phyloP scores from a whole-genome alignment of 1,140 invertebrate species.

The Drosophila seguyi region DNA sequence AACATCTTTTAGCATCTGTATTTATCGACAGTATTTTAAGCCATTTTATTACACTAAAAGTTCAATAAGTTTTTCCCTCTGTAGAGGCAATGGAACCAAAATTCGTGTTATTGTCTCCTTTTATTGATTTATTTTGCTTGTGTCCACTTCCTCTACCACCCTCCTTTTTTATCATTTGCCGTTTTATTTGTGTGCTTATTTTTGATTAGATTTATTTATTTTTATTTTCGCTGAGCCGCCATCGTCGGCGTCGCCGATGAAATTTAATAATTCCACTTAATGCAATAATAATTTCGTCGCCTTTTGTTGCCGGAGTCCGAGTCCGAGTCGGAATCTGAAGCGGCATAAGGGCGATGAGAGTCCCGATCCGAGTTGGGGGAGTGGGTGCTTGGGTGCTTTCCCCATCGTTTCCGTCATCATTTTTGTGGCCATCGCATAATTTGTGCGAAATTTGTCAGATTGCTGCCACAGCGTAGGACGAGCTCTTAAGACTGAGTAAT shows the following conservation, averaged over 20 bases:
- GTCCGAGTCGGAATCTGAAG: background rate
- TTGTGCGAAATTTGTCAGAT: slow-evolving; percentile 84
- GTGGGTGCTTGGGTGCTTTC: background rate
- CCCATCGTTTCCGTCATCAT: slow-evolving; percentile 64
- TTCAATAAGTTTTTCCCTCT: slow-evolving; percentile 1
- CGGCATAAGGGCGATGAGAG: background rate
- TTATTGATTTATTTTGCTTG: slow-evolving; percentile 60
- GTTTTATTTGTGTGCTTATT: slow-evolving; percentile 84
- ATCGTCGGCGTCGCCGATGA: slow-evolving; percentile 63
- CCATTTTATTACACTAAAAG: background rate
- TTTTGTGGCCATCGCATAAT: slow-evolving; percentile 77
- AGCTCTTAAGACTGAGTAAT: slow-evolving; percentile 78
- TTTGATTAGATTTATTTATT: slow-evolving; percentile 84
- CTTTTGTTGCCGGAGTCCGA: slow-evolving; percentile 64
- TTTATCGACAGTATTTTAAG: background rate
- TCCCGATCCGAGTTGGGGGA: background rate
- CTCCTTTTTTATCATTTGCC: slow-evolving; percentile 61
- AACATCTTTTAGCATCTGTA: too few species aligned
- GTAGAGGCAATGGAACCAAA: slow-evolving; percentile 11
- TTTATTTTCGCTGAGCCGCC: slow-evolving; percentile 76
- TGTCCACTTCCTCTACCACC: slow-evolving; percentile 23
- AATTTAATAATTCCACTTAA: slow-evolving; percentile 84
- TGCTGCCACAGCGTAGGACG: slow-evolving; percentile 64
- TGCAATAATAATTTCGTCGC: slow-evolving; percentile 84
- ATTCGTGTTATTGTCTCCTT: slow-evolving; percentile 48